A percentile compares a stretch with the other conserved stretches of the same genome.
Conservation (phyloP, 2,113 vertebrate genomes). For the Chaetorhynchus papuensis region DNA sequence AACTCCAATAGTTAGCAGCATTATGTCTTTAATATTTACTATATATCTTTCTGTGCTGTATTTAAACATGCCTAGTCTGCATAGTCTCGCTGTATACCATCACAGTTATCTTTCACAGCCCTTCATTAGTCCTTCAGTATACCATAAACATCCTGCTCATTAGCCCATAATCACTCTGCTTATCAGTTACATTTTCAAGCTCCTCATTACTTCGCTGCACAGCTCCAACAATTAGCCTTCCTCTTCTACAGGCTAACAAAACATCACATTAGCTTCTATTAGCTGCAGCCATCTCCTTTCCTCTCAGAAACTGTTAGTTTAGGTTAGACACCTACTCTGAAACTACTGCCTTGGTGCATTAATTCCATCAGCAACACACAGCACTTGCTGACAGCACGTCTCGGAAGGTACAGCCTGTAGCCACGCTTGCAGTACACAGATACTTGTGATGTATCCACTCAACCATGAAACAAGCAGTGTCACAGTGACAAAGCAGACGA, state of each 20-base stretch:
- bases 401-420: not conserved
- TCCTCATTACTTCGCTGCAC: not conserved
- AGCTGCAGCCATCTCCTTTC: not conserved
- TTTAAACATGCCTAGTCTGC: not conserved
- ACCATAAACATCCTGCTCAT: conserved; percentile 13
- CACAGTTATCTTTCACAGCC: not conserved
- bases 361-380: not conserved
- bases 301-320: not conserved
- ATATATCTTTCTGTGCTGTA: not conserved
- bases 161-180: not conserved
- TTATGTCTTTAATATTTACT: not conserved
- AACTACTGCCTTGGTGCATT: not conserved
- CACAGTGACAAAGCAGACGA: conserved; percentile 6
- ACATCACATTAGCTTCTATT: not conserved
- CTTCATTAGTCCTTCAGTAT: conserved; percentile 28
- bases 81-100: not conserved
- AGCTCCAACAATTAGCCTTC: not conserved
- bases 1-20: not conserved
- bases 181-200: conserved; percentile 7
- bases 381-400: not conserved
- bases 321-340: not conserved
- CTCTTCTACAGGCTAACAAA: not conserved
- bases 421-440: not conserved
- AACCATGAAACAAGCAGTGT: not conserved
- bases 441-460: not conserved